Conservation (phyloP, 2,797 vertebrate species). For the Tokudaia muenninki region DNA sequence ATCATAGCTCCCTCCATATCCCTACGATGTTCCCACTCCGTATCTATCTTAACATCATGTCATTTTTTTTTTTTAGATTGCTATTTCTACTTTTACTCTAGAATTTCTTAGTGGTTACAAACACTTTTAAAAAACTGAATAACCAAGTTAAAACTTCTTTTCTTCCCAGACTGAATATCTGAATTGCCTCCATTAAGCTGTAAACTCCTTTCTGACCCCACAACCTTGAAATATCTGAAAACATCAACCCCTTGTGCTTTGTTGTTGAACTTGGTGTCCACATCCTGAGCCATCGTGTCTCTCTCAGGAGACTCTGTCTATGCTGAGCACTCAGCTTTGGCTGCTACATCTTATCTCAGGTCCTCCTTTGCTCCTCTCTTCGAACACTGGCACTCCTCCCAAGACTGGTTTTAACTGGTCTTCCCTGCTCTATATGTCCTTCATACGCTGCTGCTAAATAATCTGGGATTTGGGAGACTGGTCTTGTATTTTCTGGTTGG, state of each 20-base stretch:
- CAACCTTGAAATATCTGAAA: constrained; percentile 23
- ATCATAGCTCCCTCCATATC: not conserved
- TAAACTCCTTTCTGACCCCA: not conserved
- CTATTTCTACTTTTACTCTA: not conserved
- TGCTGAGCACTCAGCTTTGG: not conserved
- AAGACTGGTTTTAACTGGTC: not conserved
- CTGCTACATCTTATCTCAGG: not conserved
- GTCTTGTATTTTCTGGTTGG: constrained; percentile 57
- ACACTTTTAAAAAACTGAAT: not conserved
- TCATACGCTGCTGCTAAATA: not conserved
- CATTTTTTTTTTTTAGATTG: not conserved
- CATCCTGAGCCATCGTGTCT: not conserved
- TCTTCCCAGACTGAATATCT: not conserved
- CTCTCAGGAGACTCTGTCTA: not conserved
- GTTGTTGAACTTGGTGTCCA: not conserved
- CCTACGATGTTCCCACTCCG: not conserved
- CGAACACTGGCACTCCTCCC: not conserved
- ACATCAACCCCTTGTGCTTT: not conserved
- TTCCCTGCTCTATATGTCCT: not conserved
- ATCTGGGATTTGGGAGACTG: not conserved
- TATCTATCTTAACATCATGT: not conserved
- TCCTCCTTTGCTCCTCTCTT: not conserved
- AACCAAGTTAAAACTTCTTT: not conserved
- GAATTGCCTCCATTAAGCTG: not conserved
- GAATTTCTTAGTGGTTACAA: not conserved